Percentiles rank a stretch among this genome's conserved stretches.
Evolutionary conservation across 2,113 vertebrate species (phyloP).

Genomic region (Trichomycterus rosablanca): DNA sequence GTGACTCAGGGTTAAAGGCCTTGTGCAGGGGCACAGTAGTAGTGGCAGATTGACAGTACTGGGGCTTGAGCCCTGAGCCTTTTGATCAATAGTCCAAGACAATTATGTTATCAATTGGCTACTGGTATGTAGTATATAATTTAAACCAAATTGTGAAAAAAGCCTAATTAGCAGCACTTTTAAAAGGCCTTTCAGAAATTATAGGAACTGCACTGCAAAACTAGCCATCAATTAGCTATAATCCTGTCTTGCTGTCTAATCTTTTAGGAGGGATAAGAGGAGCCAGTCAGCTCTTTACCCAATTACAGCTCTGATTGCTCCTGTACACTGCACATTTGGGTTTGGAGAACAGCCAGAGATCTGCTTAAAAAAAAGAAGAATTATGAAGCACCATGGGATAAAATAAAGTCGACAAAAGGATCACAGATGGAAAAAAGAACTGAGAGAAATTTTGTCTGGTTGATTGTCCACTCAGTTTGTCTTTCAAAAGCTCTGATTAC

Average conservation of each 20-base stretch:
- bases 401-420: slow-evolving; percentile 54
- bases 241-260: too few relatives aligned
- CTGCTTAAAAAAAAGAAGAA: slow-evolving; percentile 31
- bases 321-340: slow-evolving; percentile 28
- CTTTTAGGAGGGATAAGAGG: slow-evolving; percentile 40
- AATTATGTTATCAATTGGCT: too few relatives aligned
- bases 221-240: slow-evolving; percentile 38
- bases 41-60: too few relatives aligned
- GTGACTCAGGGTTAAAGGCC: too few relatives aligned
- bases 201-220: slow-evolving; percentile 24
- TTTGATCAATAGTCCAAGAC: too few relatives aligned
- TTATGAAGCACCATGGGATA: slow-evolving; percentile 30
- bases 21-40: too few relatives aligned
- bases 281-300: slow-evolving; percentile 38
- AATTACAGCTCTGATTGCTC: slow-evolving; percentile 41
- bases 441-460: slow-evolving; percentile 20
- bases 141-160: too few relatives aligned
- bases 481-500: slow-evolving; percentile 8
- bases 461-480: slow-evolving; percentile 18
- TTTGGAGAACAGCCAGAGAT: slow-evolving; percentile 36
- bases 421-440: slow-evolving; percentile 21
- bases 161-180: too few relatives aligned
- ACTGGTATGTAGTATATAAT: too few relatives aligned
- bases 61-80: too few relatives aligned
- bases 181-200: slow-evolving; percentile 18